A percentile compares a stretch with the other conserved stretches of the same genome.
Evolutionary conservation across 2,797 vertebrate species (phyloP).

Genomic region (Argentina silus): DNA sequence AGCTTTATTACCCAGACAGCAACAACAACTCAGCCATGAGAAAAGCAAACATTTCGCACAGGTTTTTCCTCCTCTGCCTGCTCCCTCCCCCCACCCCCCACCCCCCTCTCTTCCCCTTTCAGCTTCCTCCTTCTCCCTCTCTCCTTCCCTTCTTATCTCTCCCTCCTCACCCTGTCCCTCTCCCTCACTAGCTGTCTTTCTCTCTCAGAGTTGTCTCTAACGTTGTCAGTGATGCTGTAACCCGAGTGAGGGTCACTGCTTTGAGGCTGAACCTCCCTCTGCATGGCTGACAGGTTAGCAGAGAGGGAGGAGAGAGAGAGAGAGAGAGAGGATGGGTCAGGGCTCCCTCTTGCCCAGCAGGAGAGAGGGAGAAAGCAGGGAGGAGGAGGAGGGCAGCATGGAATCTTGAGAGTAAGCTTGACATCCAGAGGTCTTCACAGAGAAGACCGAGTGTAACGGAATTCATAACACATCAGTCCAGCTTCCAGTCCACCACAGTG

Average conservation of each 20-base stretch:
- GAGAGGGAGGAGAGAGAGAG: conserved; percentile 18
- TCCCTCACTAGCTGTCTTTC: conserved; percentile 22
- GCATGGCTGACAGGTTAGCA: conserved; percentile 38
- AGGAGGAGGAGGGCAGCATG: conserved; percentile 18
- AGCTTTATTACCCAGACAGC: conserved; percentile 63
- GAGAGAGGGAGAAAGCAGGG: background rate
- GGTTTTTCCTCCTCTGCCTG: conserved; percentile 33
- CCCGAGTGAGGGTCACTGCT: conserved; percentile 58
- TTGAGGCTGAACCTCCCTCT: conserved; percentile 48
- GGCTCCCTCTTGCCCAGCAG: conserved; percentile 41
- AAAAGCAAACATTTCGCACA: conserved; percentile 47
- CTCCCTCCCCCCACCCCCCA: conserved; percentile 10
- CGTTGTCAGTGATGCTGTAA: conserved; percentile 48
- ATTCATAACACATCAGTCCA: conserved; percentile 35
- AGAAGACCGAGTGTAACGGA: conserved; percentile 33
- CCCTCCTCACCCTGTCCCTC: conserved; percentile 19
- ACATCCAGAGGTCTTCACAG: conserved; percentile 51
- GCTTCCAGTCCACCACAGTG: conserved; percentile 41
- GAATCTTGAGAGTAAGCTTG: conserved; percentile 42
- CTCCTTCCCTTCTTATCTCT: background rate
- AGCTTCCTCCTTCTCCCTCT: conserved; percentile 11
- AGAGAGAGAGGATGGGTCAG: conserved; percentile 28
- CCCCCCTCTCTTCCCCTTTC: conserved; percentile 31
- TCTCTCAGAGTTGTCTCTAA: conserved; percentile 50
- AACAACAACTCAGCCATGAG: conserved; percentile 51